Evolutionary conservation across 2,888 invertebrate species (phyloP).

Genomic region (Achlya flavicornis): DNA sequence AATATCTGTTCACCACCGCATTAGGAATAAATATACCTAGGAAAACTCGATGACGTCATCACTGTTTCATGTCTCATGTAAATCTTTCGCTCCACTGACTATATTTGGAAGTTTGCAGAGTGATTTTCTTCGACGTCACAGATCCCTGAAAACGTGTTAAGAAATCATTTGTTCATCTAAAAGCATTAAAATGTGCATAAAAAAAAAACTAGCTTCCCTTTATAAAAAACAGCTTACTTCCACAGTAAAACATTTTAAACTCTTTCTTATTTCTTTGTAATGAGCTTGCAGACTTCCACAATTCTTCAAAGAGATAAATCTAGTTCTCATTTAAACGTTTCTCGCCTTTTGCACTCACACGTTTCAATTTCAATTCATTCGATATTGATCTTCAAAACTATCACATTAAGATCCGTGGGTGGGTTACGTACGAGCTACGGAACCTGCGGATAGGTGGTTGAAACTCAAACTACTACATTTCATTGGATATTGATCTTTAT

Average conservation of each 20-base stretch:
- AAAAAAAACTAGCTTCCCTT: no score
- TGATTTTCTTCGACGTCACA: no score
- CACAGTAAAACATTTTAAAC: neutral
- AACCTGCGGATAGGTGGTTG: neutral
- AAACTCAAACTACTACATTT: neutral
- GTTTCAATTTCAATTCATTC: neutral
- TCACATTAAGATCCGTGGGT: neutral
- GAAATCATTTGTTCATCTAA: neutral
- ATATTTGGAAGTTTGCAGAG: no score
- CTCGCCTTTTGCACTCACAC: neutral
- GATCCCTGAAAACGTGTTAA: neutral
- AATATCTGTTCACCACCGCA: conserved; percentile 10
- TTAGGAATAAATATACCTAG: conserved; percentile 10
- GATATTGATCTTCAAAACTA: conserved; percentile 1
- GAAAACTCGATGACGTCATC: neutral
- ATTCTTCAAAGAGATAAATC: conserved; percentile 7
- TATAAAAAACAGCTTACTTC: no score
- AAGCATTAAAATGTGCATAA: no score
- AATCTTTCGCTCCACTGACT: no score
- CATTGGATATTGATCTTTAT: conserved; percentile 5
- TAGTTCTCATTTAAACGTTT: neutral
- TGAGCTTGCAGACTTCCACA: neutral
- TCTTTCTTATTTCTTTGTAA: conserved; percentile 19
- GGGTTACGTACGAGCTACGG: conserved; percentile 15
- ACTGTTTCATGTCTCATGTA: no score